Base-by-base conservation (phyloP, 2,888 invertebrate species). In the Lasius platythorax region DNA sequence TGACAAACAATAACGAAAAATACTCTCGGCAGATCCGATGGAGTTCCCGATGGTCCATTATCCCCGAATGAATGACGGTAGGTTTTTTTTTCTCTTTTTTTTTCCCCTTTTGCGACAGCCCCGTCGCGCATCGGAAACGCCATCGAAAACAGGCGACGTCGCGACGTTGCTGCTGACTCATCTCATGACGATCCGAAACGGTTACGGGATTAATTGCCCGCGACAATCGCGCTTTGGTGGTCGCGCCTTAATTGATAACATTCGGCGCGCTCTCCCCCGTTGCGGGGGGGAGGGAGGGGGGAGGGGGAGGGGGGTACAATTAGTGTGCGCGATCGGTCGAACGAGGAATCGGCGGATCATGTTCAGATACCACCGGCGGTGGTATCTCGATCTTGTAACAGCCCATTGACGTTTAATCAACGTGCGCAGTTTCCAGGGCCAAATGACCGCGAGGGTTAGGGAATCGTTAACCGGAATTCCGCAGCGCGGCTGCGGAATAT, bases 161-260 rank as follows among this genome's bases (percentile, higher is more conserved):
- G 78, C 61, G 67, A 85, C 66, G 75, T 68, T 64, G 53, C 63
- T 64, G 87, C 83, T 82, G 87, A 88, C 75, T 87, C 88, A 68
- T 37, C 61, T 37, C 70, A 63, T 63, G 74, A 28, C 81, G 56
- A n/a, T 12, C 56, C 37, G 74, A 56, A 58, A 23, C 53, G n/a
- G 9, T 53, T 43, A 9, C 23, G 63, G 83, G 76, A 85, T 87
- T 88, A 86, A 89, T 89, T 89, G 84, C 68, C 73, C 58, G 74
- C 73, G 86, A 85, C 82, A 82, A 85, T 88, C 82, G 11, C 46
- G 46, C 83, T 85, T 85, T 58, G 61, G 9, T 58, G 66, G 9
- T 40, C 58, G 58, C 28, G 63, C 56, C 82, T 78, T 85, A 85
- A 89, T 89, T 89, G 88, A 84, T 83, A 81, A 81, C 73, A 46